A percentile compares a stretch with the other conserved stretches of the same genome.
Conservation (phyloP, 2,888 invertebrate genomes). For the Amphiduros pacificus region DNA sequence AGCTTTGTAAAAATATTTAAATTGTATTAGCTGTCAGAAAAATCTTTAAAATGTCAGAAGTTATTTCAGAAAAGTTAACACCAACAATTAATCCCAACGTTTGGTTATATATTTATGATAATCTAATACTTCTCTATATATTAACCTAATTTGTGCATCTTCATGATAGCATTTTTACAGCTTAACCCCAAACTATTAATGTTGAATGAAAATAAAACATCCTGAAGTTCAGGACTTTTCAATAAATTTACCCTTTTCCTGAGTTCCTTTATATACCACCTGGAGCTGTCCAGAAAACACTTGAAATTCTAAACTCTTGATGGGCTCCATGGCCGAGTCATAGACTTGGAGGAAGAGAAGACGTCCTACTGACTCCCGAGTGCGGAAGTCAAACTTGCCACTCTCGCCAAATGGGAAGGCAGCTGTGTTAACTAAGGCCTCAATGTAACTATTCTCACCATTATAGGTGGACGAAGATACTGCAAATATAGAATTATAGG, state of each 20-base stretch:
- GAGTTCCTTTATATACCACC: no score
- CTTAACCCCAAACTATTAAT: no score
- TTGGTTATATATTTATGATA: no score
- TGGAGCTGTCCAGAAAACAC: conserved; percentile 37
- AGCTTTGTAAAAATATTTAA: neutral
- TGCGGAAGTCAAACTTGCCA: conserved; percentile 43
- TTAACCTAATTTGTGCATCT: no score
- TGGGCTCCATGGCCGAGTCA: conserved; percentile 10
- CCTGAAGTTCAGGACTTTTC: no score
- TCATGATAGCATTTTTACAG: no score
- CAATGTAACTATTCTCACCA: conserved; percentile 37
- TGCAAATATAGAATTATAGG: conserved; percentile 21
- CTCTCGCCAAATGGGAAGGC: conserved; percentile 41
- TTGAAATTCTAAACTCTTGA: conserved; percentile 40
- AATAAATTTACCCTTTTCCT: no score
- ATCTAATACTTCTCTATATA: no score
- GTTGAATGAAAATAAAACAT: no score
- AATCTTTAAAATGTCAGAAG: neutral
- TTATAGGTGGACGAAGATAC: conserved; percentile 41
- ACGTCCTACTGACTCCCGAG: conserved; percentile 37
- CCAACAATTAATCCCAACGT: neutral
- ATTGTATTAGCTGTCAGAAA: neutral
- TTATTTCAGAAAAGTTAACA: neutral
- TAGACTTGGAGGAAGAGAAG: conserved; percentile 41
- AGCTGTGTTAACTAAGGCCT: conserved; percentile 36